phyloP scores from a whole-genome alignment of 2,113 vertebrate genomes.

The Podiceps cristatus region DNA sequence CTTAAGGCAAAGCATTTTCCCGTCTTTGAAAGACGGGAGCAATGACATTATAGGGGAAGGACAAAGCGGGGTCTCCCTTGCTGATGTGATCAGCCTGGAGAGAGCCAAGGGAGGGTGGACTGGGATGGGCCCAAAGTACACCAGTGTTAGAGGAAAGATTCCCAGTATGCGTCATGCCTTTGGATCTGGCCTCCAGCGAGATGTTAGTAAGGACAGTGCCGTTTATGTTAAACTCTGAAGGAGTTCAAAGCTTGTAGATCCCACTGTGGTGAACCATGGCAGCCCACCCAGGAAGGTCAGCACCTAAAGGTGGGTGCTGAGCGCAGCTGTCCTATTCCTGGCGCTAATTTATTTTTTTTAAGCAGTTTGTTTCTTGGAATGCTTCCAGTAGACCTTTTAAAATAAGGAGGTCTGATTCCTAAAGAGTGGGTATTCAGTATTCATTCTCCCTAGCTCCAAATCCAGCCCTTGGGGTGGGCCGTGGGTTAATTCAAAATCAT shows the following conservation, averaged over 20 bases:
- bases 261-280: background rate
- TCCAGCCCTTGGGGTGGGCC: background rate
- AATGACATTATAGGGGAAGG: rapidly evolving
- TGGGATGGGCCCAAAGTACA: background rate
- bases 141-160: background rate
- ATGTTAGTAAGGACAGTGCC: background rate
- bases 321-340: background rate
- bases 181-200: background rate
- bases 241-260: background rate
- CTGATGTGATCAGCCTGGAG: background rate
- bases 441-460: background rate
- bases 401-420: background rate
- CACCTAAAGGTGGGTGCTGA: background rate
- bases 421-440: background rate
- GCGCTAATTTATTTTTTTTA: background rate
- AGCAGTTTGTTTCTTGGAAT: background rate
- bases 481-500: background rate
- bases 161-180: background rate
- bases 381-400: background rate
- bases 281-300: background rate
- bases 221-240: background rate
- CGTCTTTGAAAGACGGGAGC: background rate
- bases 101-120: background rate
- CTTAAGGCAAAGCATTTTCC: background rate
- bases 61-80: background rate